Percentiles rank a stretch among this genome's conserved stretches.
Conservation (phyloP, 2,113 vertebrate species). For the Pelusios castaneus region DNA sequence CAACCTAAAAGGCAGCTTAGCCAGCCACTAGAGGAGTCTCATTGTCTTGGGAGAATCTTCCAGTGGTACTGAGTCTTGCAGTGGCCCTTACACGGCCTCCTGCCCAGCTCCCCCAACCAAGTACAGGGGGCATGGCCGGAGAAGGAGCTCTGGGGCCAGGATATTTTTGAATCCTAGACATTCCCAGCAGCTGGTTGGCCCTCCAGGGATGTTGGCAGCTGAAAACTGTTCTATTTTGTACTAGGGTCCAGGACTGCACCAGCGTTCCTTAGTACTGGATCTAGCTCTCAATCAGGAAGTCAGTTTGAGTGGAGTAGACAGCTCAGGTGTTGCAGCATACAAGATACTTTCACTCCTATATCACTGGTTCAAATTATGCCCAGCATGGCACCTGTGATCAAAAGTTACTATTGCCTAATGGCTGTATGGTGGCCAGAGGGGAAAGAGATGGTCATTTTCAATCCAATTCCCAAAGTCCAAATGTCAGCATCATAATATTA, state of each 20-base stretch:
- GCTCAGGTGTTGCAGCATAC: background rate
- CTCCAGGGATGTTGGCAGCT: background rate
- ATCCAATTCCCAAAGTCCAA: background rate
- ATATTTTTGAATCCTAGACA: background rate
- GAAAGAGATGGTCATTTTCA: background rate
- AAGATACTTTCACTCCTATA: background rate
- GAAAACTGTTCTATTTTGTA: background rate
- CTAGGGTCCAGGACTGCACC: background rate
- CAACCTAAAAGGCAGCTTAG: background rate
- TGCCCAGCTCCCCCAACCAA: background rate
- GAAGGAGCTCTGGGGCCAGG: background rate
- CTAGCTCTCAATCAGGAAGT: background rate
- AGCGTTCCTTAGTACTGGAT: background rate
- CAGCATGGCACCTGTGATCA: background rate
- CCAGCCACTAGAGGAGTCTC: background rate
- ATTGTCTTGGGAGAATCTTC: background rate
- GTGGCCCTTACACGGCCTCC: background rate
- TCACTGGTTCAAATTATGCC: background rate
- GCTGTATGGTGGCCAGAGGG: too few species aligned
- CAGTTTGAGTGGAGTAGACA: background rate
- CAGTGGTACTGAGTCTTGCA: background rate
- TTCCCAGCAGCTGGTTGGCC: background rate
- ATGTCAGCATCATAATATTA: fast-evolving
- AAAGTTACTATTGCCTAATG: background rate
- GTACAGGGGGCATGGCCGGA: background rate